Evolutionary conservation across 2,888 invertebrate species (phyloP).

Genomic region (Hypomecis atomaria): DNA sequence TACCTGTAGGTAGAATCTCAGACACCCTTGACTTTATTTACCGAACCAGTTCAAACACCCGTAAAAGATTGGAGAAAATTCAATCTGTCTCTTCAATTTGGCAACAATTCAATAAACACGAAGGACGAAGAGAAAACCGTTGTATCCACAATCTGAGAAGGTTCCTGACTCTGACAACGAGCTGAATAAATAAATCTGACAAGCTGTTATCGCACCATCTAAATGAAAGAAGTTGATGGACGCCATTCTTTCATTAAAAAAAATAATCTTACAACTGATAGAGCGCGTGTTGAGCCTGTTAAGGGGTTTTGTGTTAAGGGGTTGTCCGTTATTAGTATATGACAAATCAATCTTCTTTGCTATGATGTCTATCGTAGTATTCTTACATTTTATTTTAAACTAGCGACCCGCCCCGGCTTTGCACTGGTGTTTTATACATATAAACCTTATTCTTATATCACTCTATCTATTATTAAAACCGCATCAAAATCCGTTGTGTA

Average conservation of each 20-base stretch:
- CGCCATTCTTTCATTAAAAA: slow-evolving; percentile 7
- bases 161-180: not conserved
- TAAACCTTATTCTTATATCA: too few relatives aligned
- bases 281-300: too few relatives aligned
- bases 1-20: not conserved
- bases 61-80: not conserved
- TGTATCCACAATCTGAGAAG: slow-evolving; percentile 17
- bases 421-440: too few relatives aligned
- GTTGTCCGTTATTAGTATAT: too few relatives aligned
- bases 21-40: not conserved
- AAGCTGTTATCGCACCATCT: slow-evolving; percentile 23
- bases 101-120: slow-evolving; percentile 23
- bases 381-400: too few relatives aligned
- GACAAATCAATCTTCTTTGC: too few relatives aligned
- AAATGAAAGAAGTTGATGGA: slow-evolving; percentile 19
- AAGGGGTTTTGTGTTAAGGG: too few relatives aligned
- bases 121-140: slow-evolving; percentile 13
- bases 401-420: too few relatives aligned
- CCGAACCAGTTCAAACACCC: not conserved
- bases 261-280: too few relatives aligned
- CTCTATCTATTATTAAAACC: too few relatives aligned
- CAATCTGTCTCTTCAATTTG: slow-evolving; percentile 11
- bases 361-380: too few relatives aligned
- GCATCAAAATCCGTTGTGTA: too few relatives aligned
- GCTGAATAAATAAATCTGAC: slow-evolving; percentile 28